phyloP scores from a whole-genome alignment of 2,888 invertebrate genomes.

The Clitarchus hookeri region DNA sequence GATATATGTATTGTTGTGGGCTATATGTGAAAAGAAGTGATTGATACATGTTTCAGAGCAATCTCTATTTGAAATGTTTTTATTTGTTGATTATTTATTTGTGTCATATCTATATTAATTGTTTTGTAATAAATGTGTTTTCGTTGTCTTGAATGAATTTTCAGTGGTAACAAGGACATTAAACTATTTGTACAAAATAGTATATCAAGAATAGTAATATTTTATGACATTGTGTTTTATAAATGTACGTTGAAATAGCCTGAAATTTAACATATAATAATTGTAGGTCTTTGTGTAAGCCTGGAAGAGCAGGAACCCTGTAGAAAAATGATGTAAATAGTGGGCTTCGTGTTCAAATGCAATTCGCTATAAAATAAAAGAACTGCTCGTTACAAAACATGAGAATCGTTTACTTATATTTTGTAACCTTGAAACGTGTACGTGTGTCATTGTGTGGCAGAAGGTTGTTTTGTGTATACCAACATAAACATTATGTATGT shows the following conservation, averaged over 20 bases:
- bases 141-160: not conserved
- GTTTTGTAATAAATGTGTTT: not conserved
- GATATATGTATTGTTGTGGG: not conserved
- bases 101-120: not conserved
- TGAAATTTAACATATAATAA: not conserved
- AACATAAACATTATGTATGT: not conserved
- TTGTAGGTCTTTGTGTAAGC: not conserved
- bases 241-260: not conserved
- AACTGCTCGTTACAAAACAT: not conserved
- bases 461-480: not conserved
- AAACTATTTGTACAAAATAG: not conserved
- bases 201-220: not conserved
- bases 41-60: not conserved
- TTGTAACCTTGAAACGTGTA: not conserved
- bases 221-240: not conserved
- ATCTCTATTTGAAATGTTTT: not conserved
- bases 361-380: not conserved
- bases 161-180: not conserved
- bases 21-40: not conserved
- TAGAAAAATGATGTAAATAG: not conserved
- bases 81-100: not conserved
- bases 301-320: not conserved
- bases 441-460: not conserved
- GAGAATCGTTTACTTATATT: not conserved
- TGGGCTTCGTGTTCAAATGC: not conserved